Base-by-base conservation (phyloP, 2,888 invertebrate genomes). In the Tupiocoris notatus region DNA sequence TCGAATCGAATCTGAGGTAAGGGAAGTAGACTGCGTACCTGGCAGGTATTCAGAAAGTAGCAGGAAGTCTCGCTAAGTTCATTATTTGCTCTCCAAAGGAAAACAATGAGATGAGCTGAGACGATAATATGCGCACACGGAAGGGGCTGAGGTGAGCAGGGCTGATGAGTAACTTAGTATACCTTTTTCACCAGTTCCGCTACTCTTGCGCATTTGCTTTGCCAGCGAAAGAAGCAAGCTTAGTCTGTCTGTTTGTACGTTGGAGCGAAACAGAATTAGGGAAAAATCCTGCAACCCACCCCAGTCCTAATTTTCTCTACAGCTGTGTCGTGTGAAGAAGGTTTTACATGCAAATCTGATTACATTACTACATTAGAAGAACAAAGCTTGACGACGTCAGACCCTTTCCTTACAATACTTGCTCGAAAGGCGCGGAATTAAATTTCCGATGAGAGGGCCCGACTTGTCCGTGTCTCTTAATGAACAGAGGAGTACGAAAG, bases 301-400 rank as follows among this genome's bases (percentile, higher is more conserved):
- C 39, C 39, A 12, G 12, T 12, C 39, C 39, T 39, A 39, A 39
- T 39, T 39, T 12, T n/a, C n/a, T n/a, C n/a, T n/a, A 39, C 39
- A 7, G 39, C 12, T 39, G 39, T 39, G 39, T 39, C 39, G 39
- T 39, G 39, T 39, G 39, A 39, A n/a, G n/a, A n/a, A 75, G 75
- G 66, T 75, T 75, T 75, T 75, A 75, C 75, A 75, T 75, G 61
- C 75, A 65, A 65, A 58, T 59, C 59, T 75, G 66, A 75, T 75
- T 75, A 58, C 54, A 75, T 75, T 75, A 75, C 54, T 23, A 59
- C 75, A 75, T 75, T 75, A 75, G 75, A 39, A 39, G 39, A 39
- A 39, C 39, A 39, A 39, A 39, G 39, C 3, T 12, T 39, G 39
- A 12, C 12, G 39, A 7, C 6, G 12, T 3, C 39, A 39, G 39